Conservation (phyloP, 2,888 invertebrate genomes). For the Baccha elongata region DNA sequence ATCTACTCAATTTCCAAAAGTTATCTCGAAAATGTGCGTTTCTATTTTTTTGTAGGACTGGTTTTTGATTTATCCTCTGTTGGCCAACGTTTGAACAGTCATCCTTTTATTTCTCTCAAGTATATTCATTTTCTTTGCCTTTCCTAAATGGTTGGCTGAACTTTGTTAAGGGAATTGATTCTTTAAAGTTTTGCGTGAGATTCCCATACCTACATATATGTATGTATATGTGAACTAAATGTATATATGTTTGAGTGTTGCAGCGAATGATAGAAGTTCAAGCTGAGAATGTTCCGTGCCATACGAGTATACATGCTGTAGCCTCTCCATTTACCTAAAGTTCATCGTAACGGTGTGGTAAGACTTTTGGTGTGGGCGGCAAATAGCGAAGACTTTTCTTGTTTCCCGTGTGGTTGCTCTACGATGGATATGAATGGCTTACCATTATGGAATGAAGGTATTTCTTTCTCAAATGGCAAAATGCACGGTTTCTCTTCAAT, state of each 20-base stretch:
- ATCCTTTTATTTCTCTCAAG: constrained; percentile 44
- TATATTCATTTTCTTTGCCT: constrained; percentile 59
- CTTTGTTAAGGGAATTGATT: constrained; percentile 71
- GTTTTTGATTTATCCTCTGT: constrained; percentile 61
- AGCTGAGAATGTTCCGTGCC: neutral
- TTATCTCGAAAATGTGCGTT: constrained; percentile 16
- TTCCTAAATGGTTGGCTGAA: constrained; percentile 66
- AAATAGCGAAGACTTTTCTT: constrained; percentile 48
- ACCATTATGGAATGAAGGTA: constrained; percentile 41
- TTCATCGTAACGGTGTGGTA: neutral
- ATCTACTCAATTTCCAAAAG: constrained; percentile 12
- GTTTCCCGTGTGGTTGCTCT: constrained; percentile 58
- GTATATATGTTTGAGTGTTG: neutral
- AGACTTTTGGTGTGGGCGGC: constrained; percentile 24
- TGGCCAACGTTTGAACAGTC: constrained; percentile 51
- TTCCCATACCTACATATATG: neutral
- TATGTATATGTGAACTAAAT: neutral
- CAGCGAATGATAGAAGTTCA: constrained; percentile 19
- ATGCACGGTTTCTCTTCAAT: constrained; percentile 24
- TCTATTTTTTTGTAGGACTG: constrained; percentile 25
- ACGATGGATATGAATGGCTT: constrained; percentile 58
- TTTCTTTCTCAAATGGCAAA: constrained; percentile 45
- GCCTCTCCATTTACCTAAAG: constrained; percentile 37
- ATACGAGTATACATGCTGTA: constrained; percentile 16
- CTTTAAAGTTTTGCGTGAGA: constrained; percentile 65